Conservation (phyloP, 2,113 vertebrate species). For the Arenaria interpres region DNA sequence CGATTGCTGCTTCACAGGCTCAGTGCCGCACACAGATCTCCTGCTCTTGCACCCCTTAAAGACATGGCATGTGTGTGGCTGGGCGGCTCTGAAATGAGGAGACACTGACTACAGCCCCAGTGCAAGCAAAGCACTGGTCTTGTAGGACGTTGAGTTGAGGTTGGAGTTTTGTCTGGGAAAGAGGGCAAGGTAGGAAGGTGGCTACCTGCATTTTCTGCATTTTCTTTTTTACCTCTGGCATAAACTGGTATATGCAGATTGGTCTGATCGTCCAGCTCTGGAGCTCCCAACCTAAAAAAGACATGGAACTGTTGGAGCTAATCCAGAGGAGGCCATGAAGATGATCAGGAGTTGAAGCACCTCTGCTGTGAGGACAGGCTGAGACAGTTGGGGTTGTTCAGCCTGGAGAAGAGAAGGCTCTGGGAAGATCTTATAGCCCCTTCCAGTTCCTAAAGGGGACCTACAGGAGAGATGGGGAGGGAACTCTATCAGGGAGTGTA, state of each 20-base stretch:
- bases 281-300: too few species aligned
- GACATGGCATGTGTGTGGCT: rapidly evolving
- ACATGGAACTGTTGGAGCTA: not conserved
- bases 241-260: not conserved
- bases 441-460: not conserved
- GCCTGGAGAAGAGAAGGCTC: not conserved
- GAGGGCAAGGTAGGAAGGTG: not conserved
- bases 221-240: not conserved
- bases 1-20: not conserved
- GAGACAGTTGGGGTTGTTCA: not conserved
- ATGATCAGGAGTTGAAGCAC: not conserved
- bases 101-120: not conserved
- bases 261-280: not conserved
- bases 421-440: not conserved
- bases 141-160: not conserved
- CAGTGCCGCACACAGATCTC: not conserved
- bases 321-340: not conserved
- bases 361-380: not conserved
- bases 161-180: not conserved
- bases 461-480: not conserved
- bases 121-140: not conserved
- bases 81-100: not conserved
- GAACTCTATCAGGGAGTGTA: not conserved
- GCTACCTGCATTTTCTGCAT: not conserved
- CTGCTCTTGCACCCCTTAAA: not conserved